A percentile compares a stretch with the other conserved stretches of the same genome.
Evolutionary conservation across 2,113 vertebrate species (phyloP).

Genomic region (Syngnathus typhle): DNA sequence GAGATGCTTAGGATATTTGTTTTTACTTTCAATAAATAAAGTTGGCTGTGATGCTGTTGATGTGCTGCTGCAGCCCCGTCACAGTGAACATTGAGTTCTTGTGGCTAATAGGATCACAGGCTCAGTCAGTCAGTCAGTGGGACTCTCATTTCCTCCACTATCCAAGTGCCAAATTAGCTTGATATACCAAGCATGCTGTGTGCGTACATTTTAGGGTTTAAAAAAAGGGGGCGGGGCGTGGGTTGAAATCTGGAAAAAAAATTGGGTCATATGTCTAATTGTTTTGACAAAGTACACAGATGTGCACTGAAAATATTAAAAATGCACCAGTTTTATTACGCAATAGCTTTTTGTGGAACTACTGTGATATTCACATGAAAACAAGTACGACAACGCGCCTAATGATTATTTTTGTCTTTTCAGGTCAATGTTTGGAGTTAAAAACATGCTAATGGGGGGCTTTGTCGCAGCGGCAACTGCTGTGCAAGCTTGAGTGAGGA

Average conservation of each 20-base stretch:
- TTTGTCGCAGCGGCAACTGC: background rate
- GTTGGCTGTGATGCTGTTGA: conserved; percentile 11
- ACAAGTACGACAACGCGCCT: background rate
- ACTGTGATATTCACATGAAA: background rate
- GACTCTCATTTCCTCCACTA: conserved; percentile 54
- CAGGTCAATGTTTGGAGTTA: conserved; percentile 19
- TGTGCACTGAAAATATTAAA: background rate
- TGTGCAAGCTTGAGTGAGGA: conserved; percentile 41
- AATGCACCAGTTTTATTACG: no score
- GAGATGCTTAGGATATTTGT: no score
- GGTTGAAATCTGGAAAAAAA: no score
- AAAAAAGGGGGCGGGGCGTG: no score
- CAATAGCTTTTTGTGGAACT: background rate
- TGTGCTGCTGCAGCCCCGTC: conserved; percentile 37
- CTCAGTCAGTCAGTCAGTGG: conserved; percentile 44
- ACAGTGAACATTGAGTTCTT: conserved; percentile 44
- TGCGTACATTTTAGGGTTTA: no score
- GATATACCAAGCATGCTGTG: conserved; percentile 37
- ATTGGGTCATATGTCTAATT: no score
- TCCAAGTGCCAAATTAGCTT: conserved; percentile 56
- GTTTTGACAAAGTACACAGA: background rate
- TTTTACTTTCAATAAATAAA: background rate
- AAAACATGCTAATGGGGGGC: conserved; percentile 3
- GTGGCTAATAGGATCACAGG: conserved; percentile 62
- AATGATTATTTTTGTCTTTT: conserved; percentile 25